These are phyloP conservation scores for Nothoprocta perdicaria DNA, from an alignment of 2,113 vertebrate species.

Conservation along the genomic window DNA sequence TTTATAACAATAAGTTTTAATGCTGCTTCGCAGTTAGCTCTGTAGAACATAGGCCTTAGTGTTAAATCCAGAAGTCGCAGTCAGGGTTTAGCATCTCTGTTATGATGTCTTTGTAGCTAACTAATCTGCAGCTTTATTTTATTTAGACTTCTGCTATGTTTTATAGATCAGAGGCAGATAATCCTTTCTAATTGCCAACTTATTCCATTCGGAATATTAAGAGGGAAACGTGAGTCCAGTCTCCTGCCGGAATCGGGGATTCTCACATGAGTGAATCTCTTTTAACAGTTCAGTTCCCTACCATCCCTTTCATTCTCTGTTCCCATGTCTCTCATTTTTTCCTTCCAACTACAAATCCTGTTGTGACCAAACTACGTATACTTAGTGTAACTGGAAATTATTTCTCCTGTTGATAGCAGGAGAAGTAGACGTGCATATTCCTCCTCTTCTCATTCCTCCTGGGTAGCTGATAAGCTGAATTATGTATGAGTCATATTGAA, in stretches of 20 bases:
- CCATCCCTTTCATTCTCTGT: constrained; percentile 30
- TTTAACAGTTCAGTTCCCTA: background rate
- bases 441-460: constrained; percentile 71
- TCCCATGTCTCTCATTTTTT: constrained; percentile 33
- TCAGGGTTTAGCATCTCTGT: constrained; percentile 39
- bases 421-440: constrained; percentile 62
- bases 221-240: constrained; percentile 25
- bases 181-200: constrained; percentile 54
- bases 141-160: constrained; percentile 27
- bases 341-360: constrained; percentile 33
- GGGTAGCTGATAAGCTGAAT: constrained; percentile 76
- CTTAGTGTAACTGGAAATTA: constrained; percentile 74
- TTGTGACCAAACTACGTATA: constrained; percentile 56
- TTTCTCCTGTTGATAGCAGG: constrained; percentile 70
- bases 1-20: constrained; percentile 44
- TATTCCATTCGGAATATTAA: constrained; percentile 36
- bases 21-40: constrained; percentile 25
- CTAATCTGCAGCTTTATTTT: constrained; percentile 59
- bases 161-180: constrained; percentile 51
- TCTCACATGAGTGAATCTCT: constrained; percentile 21
- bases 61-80: constrained; percentile 41
- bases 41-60: constrained; percentile 13
- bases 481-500: constrained; percentile 77
- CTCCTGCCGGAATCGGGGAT: background rate
- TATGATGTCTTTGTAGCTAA: constrained; percentile 37